Evolutionary conservation across 2,888 invertebrate species (phyloP).

Genomic region (Catocala nupta): DNA sequence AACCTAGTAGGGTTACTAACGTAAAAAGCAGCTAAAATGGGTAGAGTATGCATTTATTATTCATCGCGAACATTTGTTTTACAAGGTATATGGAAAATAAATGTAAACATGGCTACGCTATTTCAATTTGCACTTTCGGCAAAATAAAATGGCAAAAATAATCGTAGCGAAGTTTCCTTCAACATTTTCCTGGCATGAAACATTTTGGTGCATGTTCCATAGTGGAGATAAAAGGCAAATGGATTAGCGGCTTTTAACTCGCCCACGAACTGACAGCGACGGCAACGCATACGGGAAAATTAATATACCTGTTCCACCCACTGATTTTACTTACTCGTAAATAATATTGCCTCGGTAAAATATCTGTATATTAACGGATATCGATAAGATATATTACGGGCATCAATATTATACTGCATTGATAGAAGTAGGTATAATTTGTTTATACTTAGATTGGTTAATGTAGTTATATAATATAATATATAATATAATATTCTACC

Average conservation of each 20-base stretch:
- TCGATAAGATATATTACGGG: too few species aligned
- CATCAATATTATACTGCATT: too few species aligned
- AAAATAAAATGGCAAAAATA: conserved; percentile 39
- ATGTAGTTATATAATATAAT: too few species aligned
- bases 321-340: conserved; percentile 14
- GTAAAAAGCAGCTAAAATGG: too few species aligned
- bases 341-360: neutral
- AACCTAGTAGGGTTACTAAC: too few species aligned
- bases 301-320: conserved; percentile 19
- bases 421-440: too few species aligned
- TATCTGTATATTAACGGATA: too few species aligned
- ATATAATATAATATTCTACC: too few species aligned
- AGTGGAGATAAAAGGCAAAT: conserved; percentile 70
- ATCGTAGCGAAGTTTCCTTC: conserved; percentile 51
- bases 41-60: neutral
- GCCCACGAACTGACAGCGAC: conserved; percentile 53
- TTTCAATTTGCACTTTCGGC: conserved; percentile 16
- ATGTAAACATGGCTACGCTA: conserved; percentile 3
- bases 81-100: neutral
- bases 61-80: neutral
- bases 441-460: too few species aligned
- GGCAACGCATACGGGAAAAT: conserved; percentile 42
- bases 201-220: conserved; percentile 64
- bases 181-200: conserved; percentile 57
- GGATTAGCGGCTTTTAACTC: conserved; percentile 77